These are phyloP conservation scores for Pampusana beccarii DNA, from an alignment of 2,113 vertebrate genomes.

Conservation along the genomic window DNA sequence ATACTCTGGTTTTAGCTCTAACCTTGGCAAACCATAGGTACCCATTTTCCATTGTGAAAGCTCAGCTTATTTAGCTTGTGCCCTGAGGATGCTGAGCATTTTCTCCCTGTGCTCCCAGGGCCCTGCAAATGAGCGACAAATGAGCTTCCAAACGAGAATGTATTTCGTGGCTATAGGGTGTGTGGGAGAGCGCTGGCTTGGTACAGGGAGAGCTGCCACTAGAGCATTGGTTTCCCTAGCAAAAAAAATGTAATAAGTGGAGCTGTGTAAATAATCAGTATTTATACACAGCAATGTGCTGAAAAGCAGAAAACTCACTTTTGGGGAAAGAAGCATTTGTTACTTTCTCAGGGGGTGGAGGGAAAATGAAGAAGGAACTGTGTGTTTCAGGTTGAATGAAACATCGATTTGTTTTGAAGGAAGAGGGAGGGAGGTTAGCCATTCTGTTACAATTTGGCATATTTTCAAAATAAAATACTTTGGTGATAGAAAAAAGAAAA, in stretches of 20 bases:
- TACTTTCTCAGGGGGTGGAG: neutral
- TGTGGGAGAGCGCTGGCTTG: neutral
- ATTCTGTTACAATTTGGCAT: neutral
- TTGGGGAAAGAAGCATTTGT: neutral
- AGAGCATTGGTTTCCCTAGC: neutral
- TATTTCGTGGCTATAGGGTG: neutral
- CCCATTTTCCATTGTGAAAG: fast-evolving
- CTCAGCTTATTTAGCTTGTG: neutral
- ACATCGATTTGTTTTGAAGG: constrained; percentile 27
- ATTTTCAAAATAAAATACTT: neutral
- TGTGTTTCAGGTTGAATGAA: constrained; percentile 30
- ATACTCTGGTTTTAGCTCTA: neutral
- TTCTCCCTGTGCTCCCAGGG: neutral
- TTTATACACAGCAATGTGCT: neutral
- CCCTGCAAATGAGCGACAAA: neutral
- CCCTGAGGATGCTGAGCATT: fast-evolving
- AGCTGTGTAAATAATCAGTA: neutral
- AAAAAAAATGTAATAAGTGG: neutral
- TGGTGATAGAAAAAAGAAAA: neutral
- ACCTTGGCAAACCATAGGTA: neutral
- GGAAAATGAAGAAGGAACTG: constrained; percentile 3
- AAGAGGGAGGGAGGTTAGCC: neutral
- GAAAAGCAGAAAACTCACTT: neutral
- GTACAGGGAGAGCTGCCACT: neutral
- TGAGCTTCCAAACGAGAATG: fast-evolving